Evolutionary conservation across 2,797 vertebrate species (phyloP), one percentile per base, ranked within the genome.

Genomic region (Argentina silus): DNA sequence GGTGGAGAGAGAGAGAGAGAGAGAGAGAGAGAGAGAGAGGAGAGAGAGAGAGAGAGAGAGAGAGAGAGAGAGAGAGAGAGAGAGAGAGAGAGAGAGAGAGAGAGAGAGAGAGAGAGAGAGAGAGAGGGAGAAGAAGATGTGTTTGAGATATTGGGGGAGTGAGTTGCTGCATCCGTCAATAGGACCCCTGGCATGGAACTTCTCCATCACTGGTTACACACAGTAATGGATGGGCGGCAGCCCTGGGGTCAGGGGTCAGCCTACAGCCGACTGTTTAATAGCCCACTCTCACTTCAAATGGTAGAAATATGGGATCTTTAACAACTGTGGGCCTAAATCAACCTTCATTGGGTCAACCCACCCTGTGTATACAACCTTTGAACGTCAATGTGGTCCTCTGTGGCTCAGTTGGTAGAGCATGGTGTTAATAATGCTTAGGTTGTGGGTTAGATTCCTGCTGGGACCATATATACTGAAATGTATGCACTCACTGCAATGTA

Each of bases 191-290:
- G 10, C 27, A 14, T 36, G 23, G 59, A 10, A 50, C 6, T 66
- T 21, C 17, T 53, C 10, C 17, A 69, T 78, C 79, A 67, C 59
- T 86, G 82, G 84, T 88, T 87, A 79, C 83, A 79, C 79, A 82
- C 82, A 80, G 8, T 70, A 91, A 86, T 72, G 82, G 81, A 88
- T 84, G 78, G 85, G 77, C 68, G 45, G 75, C 83, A 86, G 86
- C 73, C 72, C 56, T 73, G 70, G 51, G 90, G 87, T 92, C 90
- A 89, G 81, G 75, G 91, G 89, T 91, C 89, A 72, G 73, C 81
- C 79, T 83, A 80, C 86, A 79, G 51, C 81, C 76, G 79, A 90
- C 74, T 89, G 88, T 92, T 91, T 89, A 91, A 92, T 90, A 87
- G 81, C 86, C 88, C 76, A 51, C 81, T 83, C 83, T 73, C 82